These are phyloP conservation scores for Erynnis tages DNA, from an alignment of 2,888 invertebrate genomes.

Conservation along the genomic window DNA sequence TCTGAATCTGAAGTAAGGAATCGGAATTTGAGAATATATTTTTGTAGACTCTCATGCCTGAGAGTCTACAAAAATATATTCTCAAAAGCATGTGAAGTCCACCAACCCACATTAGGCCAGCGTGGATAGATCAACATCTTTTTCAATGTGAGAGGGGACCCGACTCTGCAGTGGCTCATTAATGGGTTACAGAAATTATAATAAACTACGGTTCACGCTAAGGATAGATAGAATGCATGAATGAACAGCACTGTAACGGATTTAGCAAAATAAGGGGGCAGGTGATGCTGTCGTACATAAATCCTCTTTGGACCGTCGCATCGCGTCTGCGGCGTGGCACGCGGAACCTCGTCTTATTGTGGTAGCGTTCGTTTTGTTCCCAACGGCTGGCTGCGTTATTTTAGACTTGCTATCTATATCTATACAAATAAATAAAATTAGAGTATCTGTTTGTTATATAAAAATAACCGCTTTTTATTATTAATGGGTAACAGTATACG, in stretches of 20 bases:
- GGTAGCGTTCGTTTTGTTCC: conserved; percentile 65
- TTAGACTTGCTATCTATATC: conserved; percentile 63
- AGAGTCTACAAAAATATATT: neutral
- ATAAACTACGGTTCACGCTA: neutral
- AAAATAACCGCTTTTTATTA: too few species aligned
- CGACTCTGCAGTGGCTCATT: too few species aligned
- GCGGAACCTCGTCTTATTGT: conserved; percentile 77
- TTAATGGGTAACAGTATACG: too few species aligned
- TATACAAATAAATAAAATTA: too few species aligned
- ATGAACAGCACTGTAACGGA: conserved; percentile 36
- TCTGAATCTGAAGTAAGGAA: too few species aligned
- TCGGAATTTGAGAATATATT: neutral
- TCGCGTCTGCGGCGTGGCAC: conserved; percentile 55
- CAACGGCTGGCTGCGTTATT: conserved; percentile 61
- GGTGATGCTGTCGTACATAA: conserved; percentile 64
- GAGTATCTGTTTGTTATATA: too few species aligned
- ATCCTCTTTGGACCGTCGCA: conserved; percentile 58
- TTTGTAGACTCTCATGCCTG: too few species aligned
- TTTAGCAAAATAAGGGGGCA: conserved; percentile 45
- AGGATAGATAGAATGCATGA: conserved; percentile 32
- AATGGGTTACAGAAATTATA: neutral
- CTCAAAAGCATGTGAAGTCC: too few species aligned
- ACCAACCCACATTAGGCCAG: too few species aligned
- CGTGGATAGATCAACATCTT: too few species aligned
- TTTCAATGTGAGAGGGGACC: too few species aligned